These are phyloP conservation scores for Cactoblastis cactorum DNA, from an alignment of 2,888 invertebrate genomes.

Conservation along the genomic window DNA sequence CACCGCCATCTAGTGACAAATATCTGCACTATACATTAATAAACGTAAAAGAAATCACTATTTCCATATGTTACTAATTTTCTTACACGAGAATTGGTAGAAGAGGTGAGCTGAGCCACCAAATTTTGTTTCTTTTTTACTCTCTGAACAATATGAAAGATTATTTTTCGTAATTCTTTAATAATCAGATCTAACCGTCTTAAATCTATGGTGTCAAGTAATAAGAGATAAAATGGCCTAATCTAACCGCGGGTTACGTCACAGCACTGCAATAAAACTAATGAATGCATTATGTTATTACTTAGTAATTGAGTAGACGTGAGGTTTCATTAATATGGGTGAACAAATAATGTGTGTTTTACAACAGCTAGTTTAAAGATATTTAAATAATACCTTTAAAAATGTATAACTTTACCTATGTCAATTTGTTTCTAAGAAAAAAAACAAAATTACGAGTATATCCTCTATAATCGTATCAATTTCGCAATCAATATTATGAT, in stretches of 20 bases:
- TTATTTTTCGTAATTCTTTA: neutral
- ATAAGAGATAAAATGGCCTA: slow-evolving; percentile 7
- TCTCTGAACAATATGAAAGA: neutral
- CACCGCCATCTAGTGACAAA: no score
- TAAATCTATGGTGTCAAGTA: slow-evolving; percentile 1
- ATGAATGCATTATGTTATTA: slow-evolving; percentile 9
- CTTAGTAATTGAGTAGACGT: slow-evolving; percentile 15
- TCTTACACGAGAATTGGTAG: no score
- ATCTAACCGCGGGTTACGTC: neutral
- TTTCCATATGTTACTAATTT: no score
- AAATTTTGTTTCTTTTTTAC: neutral
- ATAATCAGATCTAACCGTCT: neutral
- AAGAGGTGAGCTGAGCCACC: no score
- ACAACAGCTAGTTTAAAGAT: neutral
- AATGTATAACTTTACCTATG: no score
- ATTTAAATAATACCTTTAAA: no score
- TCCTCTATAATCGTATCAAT: no score
- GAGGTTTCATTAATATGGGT: slow-evolving; percentile 24
- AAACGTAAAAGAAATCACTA: no score
- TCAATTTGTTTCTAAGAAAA: no score
- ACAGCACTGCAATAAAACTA: slow-evolving; percentile 4
- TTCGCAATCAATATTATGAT: no score
- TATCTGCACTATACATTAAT: no score
- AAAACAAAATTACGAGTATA: no score
- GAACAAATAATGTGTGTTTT: neutral